Evolutionary conservation across 2,113 vertebrate genomes (phyloP), one percentile per base, ranked within the genome.

Genomic region (Menidia beryllina): DNA sequence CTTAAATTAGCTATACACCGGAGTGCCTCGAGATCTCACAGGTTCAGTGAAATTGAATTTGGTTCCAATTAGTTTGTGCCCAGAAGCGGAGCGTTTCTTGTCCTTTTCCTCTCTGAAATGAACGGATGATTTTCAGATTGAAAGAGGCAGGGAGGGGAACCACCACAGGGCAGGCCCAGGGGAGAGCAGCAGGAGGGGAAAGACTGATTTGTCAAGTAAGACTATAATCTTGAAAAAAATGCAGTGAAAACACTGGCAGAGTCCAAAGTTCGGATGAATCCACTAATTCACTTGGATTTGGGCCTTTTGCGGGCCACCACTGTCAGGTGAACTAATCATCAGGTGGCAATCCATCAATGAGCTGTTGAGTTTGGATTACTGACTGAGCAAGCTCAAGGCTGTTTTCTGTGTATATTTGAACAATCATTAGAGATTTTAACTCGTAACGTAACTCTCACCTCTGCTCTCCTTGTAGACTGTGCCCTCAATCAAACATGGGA

Each of bases 41-140:
- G 77, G 60, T 67, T 64, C 58, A 81, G 39, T 60, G 24, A 75
- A 60, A 72, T 19, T 17, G 30, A 53, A 63, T 56, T 54, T 34
- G 43, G 2, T 75, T 74, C 36, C 41, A 45, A 45, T 45, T 45
- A 45, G 41, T 59, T 43, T 51, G n/a, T 75, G 41, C 67, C 53
- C 23, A 52, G 41, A 36, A 68, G 67, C 23, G 19, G 0, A 60
- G 43, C 30, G 55, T 30, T 11, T 51, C 3, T 43, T 8, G 20
- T 52, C 43, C 27, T n/a, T 7, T 38, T 71, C 19, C 47, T 49
- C 12, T 30, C n/a, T 55, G 39, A 68, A 67, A 56, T 43, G 21
- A 38, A 69, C 9, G 41, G 17, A 19, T 45, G 41, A 30, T 36
- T 55, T 55, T 20, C 19, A 55, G 53, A 34, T 34, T 55, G 30